Base-by-base conservation (phyloP, 2,113 vertebrate genomes). In the Centropristis striata region DNA sequence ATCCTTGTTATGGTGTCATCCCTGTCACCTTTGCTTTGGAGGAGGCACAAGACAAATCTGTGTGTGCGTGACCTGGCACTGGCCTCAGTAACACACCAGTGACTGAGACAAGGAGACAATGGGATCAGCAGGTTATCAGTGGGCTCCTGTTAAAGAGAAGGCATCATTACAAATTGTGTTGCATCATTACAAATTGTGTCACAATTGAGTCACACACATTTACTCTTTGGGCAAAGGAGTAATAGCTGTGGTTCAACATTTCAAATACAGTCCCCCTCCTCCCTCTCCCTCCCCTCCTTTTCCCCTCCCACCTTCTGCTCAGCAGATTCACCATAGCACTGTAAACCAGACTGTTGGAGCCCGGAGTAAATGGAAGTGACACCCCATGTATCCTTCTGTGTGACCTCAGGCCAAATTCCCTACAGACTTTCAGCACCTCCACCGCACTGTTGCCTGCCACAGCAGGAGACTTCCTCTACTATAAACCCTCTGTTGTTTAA, bases 1-100 rank as follows among this genome's bases (percentile, higher is more conserved):
- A 81, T 75, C 70, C 37, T 85, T 86, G 74, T 76, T 42, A n/a
- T 6, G 55, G 88, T 85, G 57, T 81, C 90, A 78, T 84, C 88
- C 77, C 84, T 95, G 87, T 90, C 93, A 89, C 83, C 91, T 86
- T 84, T 82, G 71, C 74, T 81, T 64, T 63, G 71, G 83, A 75
- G 9, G 14, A 23, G 47, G 41, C 81, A 58, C 81, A 91, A 80
- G 88, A 64, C 0, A 86, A 86, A 88, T 89, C 75, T 76, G 23
- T 59, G 67, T 74, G 75, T 71, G 82, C 80, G 49, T 83, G 89
- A 84, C 83, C 71, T 65, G 60, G 73, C 68, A 23, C 57, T 68
- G 70, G 61, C 71, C 46, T 54, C n/a, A 1, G 27, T 54, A 50
- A 18, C 65, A 65, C 47, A 37, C 37, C 4, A 36, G 58, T 63